Evolutionary conservation across 2,888 invertebrate species (phyloP), one percentile per base, ranked within the genome.

Genomic region (Andrena chrysosceles): DNA sequence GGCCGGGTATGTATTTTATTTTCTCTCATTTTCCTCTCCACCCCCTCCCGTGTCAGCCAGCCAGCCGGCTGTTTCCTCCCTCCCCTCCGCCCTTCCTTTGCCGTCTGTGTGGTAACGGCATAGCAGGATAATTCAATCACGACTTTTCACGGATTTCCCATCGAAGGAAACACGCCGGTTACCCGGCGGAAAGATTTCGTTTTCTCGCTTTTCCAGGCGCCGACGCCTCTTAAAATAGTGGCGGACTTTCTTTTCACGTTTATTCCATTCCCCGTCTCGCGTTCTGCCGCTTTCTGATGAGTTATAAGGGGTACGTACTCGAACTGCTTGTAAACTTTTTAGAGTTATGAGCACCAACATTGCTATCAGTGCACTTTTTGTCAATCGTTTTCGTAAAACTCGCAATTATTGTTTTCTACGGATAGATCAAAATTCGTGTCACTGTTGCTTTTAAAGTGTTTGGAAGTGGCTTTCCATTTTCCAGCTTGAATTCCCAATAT

Each of bases 81-180:
- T 35, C 42, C 33, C 42, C 20, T n/a, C 10, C 56, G 66, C 33
- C 67, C 60, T 54, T 26, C 48, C 64, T n/a, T 35, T 49, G 54
- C 49, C 77, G 70, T 64, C 68, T 64, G 69, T 72, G 74, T 66
- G 67, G 68, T 78, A 67, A 77, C 80, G 66, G 76, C 77, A 77
- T 83, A 82, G 85, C 79, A 75, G 79, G 89, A 87, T 90, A 89
- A 90, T 87, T 87, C 90, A 83, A 90, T 90, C 85, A 83, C 86
- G 88, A 88, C 86, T 88, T 88, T 88, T 88, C 88, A 88, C 88
- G 86, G 86, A 88, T 86, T 88, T 88, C 80, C 88, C 87, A 83
- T 88, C 88, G 83, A 86, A 88, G 85, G 84, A 86, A 86, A 88
- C 88, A 82, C 85, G 77, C 86, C 80, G 77, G 84, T 87, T 85